Evolutionary conservation across 2,113 vertebrate species (phyloP).

Genomic region (Odocoileus virginianus): DNA sequence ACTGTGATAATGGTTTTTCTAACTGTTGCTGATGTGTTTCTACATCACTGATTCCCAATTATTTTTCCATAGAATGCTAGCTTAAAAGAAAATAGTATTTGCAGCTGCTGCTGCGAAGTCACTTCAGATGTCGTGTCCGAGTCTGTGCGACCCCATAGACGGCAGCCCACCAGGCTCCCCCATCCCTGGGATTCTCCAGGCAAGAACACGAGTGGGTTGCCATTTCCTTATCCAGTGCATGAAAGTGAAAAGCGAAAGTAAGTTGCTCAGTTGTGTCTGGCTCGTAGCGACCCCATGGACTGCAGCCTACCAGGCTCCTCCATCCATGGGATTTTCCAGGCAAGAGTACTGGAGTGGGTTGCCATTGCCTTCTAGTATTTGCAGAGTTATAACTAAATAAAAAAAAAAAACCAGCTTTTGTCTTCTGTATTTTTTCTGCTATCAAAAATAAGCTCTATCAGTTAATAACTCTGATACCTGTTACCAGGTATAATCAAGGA

Average conservation of each 20-base stretch:
- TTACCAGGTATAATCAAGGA: neutral
- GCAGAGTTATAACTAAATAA: neutral
- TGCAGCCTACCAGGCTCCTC: neutral
- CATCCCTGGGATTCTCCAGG: neutral
- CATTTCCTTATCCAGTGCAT: neutral
- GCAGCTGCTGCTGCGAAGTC: neutral
- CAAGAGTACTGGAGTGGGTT: neutral
- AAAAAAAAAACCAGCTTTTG: neutral
- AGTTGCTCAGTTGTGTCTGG: neutral
- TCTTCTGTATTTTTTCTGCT: neutral
- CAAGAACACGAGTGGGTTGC: neutral
- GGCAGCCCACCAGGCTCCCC: neutral
- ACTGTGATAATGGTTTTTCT: neutral
- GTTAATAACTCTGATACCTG: neutral
- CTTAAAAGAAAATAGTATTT: neutral
- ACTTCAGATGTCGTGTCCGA: neutral
- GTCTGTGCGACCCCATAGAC: neutral
- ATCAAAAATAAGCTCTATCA: neutral
- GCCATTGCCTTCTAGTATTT: neutral
- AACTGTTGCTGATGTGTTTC: neutral
- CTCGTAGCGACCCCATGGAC: neutral
- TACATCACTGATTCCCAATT: constrained; percentile 8
- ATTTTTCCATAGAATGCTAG: neutral
- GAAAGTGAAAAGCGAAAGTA: neutral
- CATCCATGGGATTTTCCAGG: neutral